These are phyloP conservation scores for Crossaster papposus DNA, from an alignment of 53 echinoderm and acorn worm species.

Conservation along the genomic window DNA sequence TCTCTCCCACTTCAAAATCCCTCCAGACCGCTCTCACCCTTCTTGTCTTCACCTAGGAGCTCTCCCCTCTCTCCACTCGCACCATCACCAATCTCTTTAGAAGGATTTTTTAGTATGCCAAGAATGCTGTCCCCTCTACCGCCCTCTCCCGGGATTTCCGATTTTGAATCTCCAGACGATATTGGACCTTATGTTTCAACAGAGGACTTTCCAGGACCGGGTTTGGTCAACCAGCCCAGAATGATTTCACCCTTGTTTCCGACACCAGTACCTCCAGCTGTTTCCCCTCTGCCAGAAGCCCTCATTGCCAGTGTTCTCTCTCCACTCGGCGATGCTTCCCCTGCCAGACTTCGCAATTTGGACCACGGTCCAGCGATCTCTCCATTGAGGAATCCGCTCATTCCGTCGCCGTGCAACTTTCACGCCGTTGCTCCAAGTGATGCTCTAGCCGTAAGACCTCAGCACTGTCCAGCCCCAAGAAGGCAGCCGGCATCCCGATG, in stretches of 20 bases:
- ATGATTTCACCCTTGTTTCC: constrained; percentile 77
- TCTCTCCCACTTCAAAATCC: constrained; percentile 60
- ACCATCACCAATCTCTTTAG: constrained; percentile 39
- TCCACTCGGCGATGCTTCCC: constrained; percentile 50
- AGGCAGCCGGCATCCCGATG: constrained; percentile 54
- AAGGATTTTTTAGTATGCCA: constrained; percentile 31
- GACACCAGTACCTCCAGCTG: constrained; percentile 72
- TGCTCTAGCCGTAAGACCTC: constrained; percentile 76
- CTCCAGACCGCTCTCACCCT: constrained; percentile 67
- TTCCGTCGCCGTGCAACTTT: constrained; percentile 79
- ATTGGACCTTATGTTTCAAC: not conserved
- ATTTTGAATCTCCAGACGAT: constrained; percentile 27
- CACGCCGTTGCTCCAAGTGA: constrained; percentile 76
- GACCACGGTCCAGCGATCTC: constrained; percentile 38
- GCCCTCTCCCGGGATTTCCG: constrained; percentile 57
- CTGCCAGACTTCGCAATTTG: not conserved
- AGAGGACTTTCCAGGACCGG: constrained; percentile 21
- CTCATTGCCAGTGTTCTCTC: constrained; percentile 59
- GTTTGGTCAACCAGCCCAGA: constrained; percentile 49
- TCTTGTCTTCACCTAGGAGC: constrained; percentile 49
- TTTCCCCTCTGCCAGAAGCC: constrained; percentile 71
- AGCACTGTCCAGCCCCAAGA: constrained; percentile 41
- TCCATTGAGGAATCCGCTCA: constrained; percentile 62
- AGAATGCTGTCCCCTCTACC: constrained; percentile 73
- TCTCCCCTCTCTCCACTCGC: constrained; percentile 45